Evolutionary conservation across 2,113 vertebrate species (phyloP).

Genomic region (Cryptomyrus ogoouensis): DNA sequence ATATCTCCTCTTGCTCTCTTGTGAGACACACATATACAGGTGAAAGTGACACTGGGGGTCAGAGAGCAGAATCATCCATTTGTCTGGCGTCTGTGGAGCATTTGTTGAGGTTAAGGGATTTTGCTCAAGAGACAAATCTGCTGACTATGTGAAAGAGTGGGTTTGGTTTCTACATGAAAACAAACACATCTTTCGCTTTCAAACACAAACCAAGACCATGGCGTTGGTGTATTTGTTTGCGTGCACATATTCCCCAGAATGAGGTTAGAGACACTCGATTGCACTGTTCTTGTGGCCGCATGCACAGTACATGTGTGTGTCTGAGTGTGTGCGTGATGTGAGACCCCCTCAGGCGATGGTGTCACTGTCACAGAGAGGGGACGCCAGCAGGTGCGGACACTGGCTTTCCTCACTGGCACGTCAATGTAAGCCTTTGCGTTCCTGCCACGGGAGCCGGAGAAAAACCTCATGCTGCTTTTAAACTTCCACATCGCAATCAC

Average conservation of each 20-base stretch:
- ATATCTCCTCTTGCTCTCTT: not conserved
- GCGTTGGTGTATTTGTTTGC: not conserved
- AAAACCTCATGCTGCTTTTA: not conserved
- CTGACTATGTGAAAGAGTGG: not conserved
- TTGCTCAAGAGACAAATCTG: not conserved
- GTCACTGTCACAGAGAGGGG: not conserved
- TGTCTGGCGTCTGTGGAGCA: not conserved
- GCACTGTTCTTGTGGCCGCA: not conserved
- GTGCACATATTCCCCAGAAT: not conserved
- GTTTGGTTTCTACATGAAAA: not conserved
- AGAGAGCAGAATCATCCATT: not conserved
- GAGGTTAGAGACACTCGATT: not conserved
- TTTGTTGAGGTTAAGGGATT: not conserved
- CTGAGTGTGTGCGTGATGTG: not conserved
- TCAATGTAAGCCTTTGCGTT: not conserved
- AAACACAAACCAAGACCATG: not conserved
- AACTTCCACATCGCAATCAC: not conserved
- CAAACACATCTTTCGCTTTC: not conserved
- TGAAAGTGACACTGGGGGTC: not conserved
- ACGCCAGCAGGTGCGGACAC: not conserved
- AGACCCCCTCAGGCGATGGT: not conserved
- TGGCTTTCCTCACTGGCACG: too few relatives aligned
- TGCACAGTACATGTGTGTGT: not conserved
- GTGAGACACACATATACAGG: not conserved
- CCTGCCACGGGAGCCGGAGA: not conserved